Conservation (phyloP, 2,888 invertebrate genomes). For the Campopleginae sp. region DNA sequence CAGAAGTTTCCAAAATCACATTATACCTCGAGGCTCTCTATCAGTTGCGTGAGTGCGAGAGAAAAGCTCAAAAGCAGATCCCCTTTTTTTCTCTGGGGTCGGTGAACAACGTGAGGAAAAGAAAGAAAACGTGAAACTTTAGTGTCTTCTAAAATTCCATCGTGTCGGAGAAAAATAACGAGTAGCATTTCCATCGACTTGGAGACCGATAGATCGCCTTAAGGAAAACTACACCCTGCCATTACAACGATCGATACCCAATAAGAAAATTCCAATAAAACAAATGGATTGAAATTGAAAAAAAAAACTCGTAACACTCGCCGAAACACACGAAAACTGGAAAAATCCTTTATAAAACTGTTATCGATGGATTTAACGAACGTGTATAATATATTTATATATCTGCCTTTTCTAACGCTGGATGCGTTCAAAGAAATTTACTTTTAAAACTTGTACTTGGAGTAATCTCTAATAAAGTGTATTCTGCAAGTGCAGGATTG, state of each 20-base stretch:
- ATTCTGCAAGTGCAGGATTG: slow-evolving; percentile 67
- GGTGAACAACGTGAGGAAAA: background rate
- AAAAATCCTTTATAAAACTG: background rate
- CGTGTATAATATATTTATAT: slow-evolving; percentile 5
- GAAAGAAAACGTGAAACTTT: background rate
- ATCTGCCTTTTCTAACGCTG: slow-evolving; percentile 10
- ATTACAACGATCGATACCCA: background rate
- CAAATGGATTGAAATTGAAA: background rate
- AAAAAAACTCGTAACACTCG: background rate
- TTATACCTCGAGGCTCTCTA: background rate
- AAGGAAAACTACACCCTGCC: background rate
- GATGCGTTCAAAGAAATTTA: slow-evolving; percentile 36
- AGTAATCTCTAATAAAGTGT: slow-evolving; percentile 41
- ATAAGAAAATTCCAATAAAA: background rate
- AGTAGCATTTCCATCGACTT: background rate
- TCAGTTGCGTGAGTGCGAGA: background rate
- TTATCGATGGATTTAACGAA: slow-evolving; percentile 17
- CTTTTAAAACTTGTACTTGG: slow-evolving; percentile 43
- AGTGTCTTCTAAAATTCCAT: background rate
- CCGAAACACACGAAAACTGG: slow-evolving; percentile 9
- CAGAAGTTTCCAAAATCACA: background rate
- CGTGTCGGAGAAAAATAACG: too few relatives aligned
- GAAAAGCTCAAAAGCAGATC: background rate
- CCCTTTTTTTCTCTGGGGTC: background rate
- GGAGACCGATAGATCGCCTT: too few relatives aligned